Percentiles rank a stretch among this genome's conserved stretches.
These are phyloP conservation scores for Pocillopora verrucosa DNA, from an alignment of 64 coral and sea anemone genomes.

Conservation along the genomic window DNA sequence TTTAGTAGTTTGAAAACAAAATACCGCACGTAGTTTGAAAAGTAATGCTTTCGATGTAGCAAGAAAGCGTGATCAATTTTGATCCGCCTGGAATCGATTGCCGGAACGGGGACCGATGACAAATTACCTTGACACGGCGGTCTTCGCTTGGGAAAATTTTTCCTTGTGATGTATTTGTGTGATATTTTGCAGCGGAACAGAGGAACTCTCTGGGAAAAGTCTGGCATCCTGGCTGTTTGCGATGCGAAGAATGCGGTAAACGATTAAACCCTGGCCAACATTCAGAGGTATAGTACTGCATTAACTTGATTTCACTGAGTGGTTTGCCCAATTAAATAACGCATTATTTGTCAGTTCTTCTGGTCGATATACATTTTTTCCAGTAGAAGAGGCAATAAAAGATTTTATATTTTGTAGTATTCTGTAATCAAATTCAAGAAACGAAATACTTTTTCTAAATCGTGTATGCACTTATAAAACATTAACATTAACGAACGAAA, in stretches of 20 bases:
- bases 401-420: no score
- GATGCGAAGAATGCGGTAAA: slow-evolving; percentile 98
- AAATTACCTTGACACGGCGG: no score
- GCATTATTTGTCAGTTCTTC: no score
- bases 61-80: not conserved
- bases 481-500: no score
- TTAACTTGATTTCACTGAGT: not conserved
- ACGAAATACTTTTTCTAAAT: no score
- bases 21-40: not conserved
- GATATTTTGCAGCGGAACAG: slow-evolving; percentile 82
- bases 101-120: not conserved
- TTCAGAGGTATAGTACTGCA: slow-evolving; percentile 72
- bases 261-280: slow-evolving; percentile 95
- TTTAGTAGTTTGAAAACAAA: not conserved
- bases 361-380: no score
- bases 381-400: no score
- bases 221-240: slow-evolving; percentile 93
- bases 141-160: not conserved
- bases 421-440: no score
- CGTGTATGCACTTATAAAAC: no score
- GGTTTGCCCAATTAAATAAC: no score
- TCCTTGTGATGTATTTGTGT: not conserved
- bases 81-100: not conserved
- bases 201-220: slow-evolving; percentile 96
- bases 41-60: not conserved